Evolutionary conservation across 2,797 vertebrate species (phyloP), one percentile per base, ranked within the genome.

Genomic region (Mustela erminea): DNA sequence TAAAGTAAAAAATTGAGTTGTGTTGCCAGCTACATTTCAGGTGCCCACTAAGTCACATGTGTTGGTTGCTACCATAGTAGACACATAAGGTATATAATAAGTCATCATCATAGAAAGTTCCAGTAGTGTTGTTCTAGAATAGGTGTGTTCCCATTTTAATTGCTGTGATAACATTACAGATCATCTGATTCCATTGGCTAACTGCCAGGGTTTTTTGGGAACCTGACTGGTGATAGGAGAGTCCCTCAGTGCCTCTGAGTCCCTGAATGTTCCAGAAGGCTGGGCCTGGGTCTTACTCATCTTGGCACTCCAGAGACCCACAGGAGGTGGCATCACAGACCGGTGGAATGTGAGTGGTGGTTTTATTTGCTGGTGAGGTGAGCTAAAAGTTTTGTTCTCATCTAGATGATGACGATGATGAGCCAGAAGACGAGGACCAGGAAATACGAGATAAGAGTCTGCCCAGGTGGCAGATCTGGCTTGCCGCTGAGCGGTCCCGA

Each of bases 401-500:
- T 43, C 93, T 92, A 99, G 98, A 99, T 96, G 98, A 98, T 81
- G 99, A 99, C 0, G 99, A 99, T 0, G 99, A 99, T 0, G 99
- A 99, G 0, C 99, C 99, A 1, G 99, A 99, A 58, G 99, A 99
- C 1, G 99, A 99, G 0, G 99, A 99, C 46, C 98, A 99, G 82
- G 99, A 99, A 97, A 99, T 99, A 96, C 99, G 99, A 97, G 99
- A 99, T 93, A 99, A 98, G 97, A 99, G 98, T 80, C 98, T 99
- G 95, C 99, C 99, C 52, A 99, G 98, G 97, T 99, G 99, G 98
- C 99, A 93, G 32, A 99, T 99, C 97, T 99, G 99, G 99, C 98
- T 99, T 87, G 98, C 99, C 35, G 97, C 99, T 75, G 99, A 99
- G 98, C 97, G 98, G 3, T 99, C 99, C 64, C 99, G 99, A 38